Evolutionary conservation across 2,797 vertebrate species (phyloP).

Genomic region (Pantherophis alleghaniensis): DNA sequence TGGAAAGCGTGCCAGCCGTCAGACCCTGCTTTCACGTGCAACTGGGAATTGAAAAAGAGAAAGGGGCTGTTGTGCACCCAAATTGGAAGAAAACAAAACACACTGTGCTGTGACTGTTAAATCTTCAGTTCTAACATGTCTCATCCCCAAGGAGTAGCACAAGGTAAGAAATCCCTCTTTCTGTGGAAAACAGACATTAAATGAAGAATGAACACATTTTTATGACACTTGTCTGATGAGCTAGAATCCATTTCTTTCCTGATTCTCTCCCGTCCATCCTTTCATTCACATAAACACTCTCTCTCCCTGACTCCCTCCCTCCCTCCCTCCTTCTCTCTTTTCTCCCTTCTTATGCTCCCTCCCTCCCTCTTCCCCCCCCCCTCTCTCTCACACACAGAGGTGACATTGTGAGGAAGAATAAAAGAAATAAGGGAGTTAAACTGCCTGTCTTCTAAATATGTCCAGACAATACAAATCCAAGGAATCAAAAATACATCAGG

Average conservation of each 20-base stretch:
- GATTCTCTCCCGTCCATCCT: not conserved
- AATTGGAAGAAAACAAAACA: not conserved
- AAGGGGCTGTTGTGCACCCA: not conserved
- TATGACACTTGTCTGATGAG: not conserved
- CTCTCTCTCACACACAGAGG: not conserved
- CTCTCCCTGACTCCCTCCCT: not conserved
- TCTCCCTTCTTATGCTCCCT: rapidly evolving
- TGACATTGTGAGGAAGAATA: not conserved
- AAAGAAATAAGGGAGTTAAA: not conserved
- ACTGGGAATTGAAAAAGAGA: not conserved
- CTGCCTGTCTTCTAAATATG: not conserved
- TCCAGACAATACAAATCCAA: not conserved
- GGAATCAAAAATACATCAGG: not conserved
- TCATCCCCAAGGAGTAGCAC: not conserved
- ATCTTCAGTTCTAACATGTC: not conserved
- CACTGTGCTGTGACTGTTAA: not conserved
- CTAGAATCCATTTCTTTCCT: not conserved
- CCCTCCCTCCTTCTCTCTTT: not conserved
- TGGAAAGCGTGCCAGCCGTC: too few relatives aligned
- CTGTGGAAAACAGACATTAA: not conserved
- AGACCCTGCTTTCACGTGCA: not conserved
- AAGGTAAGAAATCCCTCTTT: not conserved
- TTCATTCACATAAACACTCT: not conserved
- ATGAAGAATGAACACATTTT: not conserved
- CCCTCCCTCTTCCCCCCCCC: too few relatives aligned